Percentiles rank a stretch among this genome's conserved stretches.
Evolutionary conservation across 2,888 invertebrate species (phyloP).

Genomic region (Plutella xylostella): DNA sequence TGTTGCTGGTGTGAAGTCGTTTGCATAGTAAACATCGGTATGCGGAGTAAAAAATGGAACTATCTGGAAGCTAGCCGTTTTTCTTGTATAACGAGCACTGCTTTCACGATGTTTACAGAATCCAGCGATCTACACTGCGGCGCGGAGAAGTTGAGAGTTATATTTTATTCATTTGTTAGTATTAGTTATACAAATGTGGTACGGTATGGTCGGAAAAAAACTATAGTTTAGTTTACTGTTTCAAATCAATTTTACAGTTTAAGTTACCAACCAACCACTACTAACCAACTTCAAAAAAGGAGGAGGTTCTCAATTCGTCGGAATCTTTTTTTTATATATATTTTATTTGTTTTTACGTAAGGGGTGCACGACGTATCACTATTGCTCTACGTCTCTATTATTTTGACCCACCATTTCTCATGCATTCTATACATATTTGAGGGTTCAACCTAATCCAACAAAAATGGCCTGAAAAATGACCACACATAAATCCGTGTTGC

Average conservation of each 20-base stretch:
- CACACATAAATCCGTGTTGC: constrained; percentile 18
- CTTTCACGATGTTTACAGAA: too few relatives aligned
- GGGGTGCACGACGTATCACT: background rate
- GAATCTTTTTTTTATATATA: too few relatives aligned
- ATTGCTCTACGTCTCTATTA: background rate
- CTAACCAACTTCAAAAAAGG: too few relatives aligned
- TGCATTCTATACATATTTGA: background rate
- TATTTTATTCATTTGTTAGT: too few relatives aligned
- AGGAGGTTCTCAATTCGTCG: too few relatives aligned
- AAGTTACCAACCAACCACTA: too few relatives aligned
- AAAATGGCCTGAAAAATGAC: constrained; percentile 21
- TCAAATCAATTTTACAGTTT: too few relatives aligned
- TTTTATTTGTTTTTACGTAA: background rate
- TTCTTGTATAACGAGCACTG: constrained; percentile 4
- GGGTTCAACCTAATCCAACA: background rate
- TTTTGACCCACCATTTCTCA: background rate
- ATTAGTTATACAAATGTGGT: too few relatives aligned
- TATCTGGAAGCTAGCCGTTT: constrained; percentile 23
- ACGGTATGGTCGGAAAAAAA: too few relatives aligned
- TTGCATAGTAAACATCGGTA: constrained; percentile 32
- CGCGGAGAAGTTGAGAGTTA: too few relatives aligned
- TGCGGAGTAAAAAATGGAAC: constrained; percentile 37
- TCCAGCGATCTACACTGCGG: too few relatives aligned
- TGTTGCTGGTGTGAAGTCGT: constrained; percentile 34
- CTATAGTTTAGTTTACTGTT: too few relatives aligned